These are phyloP conservation scores for Encarsia formosa DNA, from an alignment of 2,888 invertebrate genomes.

Conservation along the genomic window DNA sequence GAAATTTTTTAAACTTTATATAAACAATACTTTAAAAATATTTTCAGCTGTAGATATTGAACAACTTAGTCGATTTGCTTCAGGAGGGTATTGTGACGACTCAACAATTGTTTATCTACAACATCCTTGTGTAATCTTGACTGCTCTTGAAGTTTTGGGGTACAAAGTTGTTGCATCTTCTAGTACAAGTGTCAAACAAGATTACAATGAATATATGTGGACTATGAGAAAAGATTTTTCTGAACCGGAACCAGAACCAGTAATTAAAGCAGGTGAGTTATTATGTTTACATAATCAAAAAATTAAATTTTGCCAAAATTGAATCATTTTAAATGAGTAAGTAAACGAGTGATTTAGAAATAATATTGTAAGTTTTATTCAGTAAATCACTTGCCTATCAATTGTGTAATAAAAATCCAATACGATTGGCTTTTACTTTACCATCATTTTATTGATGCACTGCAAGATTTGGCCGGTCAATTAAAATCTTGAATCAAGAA, in stretches of 20 bases:
- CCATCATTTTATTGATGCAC: too few species aligned
- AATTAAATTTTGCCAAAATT: background rate
- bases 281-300: background rate
- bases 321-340: too few species aligned
- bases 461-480: too few species aligned
- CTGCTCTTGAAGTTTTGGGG: constrained; percentile 81
- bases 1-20: too few species aligned
- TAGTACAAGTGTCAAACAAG: constrained; percentile 79
- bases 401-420: too few species aligned
- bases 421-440: too few species aligned
- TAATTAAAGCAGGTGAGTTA: constrained; percentile 41
- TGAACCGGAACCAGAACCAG: constrained; percentile 68
- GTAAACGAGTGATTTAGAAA: too few species aligned
- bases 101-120: constrained; percentile 81
- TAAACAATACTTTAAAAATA: too few species aligned
- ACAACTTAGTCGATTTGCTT: constrained; percentile 77
- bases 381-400: too few species aligned
- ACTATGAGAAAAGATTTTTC: constrained; percentile 87
- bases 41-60: constrained; percentile 72
- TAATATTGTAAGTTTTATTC: too few species aligned
- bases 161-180: constrained; percentile 86
- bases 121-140: constrained; percentile 82
- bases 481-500: too few species aligned
- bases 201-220: constrained; percentile 90
- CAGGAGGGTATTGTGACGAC: constrained; percentile 79